phyloP scores from a whole-genome alignment of 1,140 invertebrate genomes.

The Macrotrachela quadricornifera region DNA sequence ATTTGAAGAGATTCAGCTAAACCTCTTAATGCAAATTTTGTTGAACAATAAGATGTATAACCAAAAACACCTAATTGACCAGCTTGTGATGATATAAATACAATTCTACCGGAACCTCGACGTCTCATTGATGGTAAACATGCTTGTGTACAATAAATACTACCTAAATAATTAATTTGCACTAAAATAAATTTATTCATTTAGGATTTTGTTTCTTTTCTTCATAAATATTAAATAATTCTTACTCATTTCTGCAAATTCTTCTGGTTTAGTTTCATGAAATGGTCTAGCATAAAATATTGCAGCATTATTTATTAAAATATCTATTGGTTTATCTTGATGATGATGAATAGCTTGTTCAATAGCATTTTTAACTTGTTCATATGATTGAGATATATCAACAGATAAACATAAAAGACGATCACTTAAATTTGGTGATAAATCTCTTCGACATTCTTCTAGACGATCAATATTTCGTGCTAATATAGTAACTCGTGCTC shows the following conservation, averaged over 20 bases:
- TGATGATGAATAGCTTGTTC: too few species aligned
- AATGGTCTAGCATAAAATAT: slow-evolving; percentile 3
- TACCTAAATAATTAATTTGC: slow-evolving; percentile 6
- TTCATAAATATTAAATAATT: too few species aligned
- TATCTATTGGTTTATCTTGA: slow-evolving; percentile 2
- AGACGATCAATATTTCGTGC: slow-evolving; percentile 1
- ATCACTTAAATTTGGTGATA: too few species aligned
- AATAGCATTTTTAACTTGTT: too few species aligned
- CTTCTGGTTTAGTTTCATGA: not conserved
- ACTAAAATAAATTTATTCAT: too few species aligned
- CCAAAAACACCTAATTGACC: slow-evolving; percentile 74
- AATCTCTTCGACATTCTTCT: too few species aligned
- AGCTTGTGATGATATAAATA: slow-evolving; percentile 64
- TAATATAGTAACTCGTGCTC: slow-evolving; percentile 2
- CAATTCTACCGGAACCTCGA: slow-evolving; percentile 16
- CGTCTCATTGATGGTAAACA: slow-evolving; percentile 1
- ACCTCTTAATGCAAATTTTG: slow-evolving; percentile 81
- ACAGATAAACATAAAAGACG: too few species aligned
- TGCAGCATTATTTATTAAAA: slow-evolving; percentile 8
- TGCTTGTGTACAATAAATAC: slow-evolving; percentile 4
- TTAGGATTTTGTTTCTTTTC: too few species aligned
- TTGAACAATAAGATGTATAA: slow-evolving; percentile 64
- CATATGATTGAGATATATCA: too few species aligned
- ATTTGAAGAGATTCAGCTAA: slow-evolving; percentile 75
- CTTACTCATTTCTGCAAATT: not conserved